Conservation (phyloP, 2,113 vertebrate species). For the Ramphastos sulfuratus region DNA sequence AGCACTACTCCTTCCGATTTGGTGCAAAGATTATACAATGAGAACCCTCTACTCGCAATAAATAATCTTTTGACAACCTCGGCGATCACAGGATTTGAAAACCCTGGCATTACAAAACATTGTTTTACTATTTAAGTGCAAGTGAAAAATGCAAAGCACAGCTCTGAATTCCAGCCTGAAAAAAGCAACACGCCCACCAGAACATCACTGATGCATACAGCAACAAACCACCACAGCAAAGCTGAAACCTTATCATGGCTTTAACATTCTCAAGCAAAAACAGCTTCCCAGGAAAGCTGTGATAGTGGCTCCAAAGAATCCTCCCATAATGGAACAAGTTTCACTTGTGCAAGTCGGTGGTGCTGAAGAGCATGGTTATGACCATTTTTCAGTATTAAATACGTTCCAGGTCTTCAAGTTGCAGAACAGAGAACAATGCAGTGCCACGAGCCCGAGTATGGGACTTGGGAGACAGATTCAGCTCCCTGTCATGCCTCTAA, state of each 20-base stretch:
- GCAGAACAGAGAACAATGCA: neutral
- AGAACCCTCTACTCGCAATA: neutral
- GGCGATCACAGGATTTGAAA: neutral
- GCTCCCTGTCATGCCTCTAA: neutral
- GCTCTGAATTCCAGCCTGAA: neutral
- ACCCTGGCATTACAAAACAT: neutral
- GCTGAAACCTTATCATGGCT: neutral
- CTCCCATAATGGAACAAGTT: neutral
- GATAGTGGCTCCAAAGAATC: neutral
- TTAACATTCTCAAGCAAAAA: neutral
- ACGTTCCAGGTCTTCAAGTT: neutral
- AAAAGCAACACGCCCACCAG: neutral
- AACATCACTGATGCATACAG: neutral
- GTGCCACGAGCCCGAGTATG: fast-evolving
- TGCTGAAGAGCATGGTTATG: fast-evolving
- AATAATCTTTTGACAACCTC: conserved; percentile 3
- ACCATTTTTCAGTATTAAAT: fast-evolving
- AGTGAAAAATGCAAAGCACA: conserved; percentile 12
- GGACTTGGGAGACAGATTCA: neutral
- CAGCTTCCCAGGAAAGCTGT: neutral
- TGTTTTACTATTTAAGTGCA: neutral
- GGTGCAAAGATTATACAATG: neutral
- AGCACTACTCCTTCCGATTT: neutral
- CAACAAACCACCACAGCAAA: neutral
- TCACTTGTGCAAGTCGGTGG: neutral